Evolutionary conservation across 2,888 invertebrate species (phyloP).

Genomic region (Boloria euphrosyne): DNA sequence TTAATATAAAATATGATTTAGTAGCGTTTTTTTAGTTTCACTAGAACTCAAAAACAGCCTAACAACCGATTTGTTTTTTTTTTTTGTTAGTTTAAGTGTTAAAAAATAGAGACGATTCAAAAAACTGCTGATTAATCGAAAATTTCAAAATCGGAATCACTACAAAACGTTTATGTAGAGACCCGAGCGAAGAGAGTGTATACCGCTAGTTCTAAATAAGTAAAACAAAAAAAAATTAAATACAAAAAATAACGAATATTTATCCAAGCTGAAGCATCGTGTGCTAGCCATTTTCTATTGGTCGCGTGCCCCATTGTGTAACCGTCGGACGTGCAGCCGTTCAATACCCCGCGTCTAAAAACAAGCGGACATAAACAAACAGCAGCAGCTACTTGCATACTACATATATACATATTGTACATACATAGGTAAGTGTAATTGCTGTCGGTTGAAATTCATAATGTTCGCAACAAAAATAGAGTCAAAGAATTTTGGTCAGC

Average conservation of each 20-base stretch:
- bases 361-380: slow-evolving; percentile 37
- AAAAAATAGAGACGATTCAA: too few relatives aligned
- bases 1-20: not conserved
- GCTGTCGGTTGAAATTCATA: not conserved
- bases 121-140: too few relatives aligned
- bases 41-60: too few relatives aligned
- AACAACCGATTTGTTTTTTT: too few relatives aligned
- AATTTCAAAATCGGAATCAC: too few relatives aligned
- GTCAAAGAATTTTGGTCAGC: too few relatives aligned
- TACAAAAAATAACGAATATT: slow-evolving; percentile 7
- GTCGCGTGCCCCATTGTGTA: slow-evolving; percentile 40
- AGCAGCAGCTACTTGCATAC: slow-evolving; percentile 21
- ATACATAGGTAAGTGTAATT: not conserved
- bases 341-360: slow-evolving; percentile 40
- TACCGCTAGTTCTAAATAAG: not conserved
- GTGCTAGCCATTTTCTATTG: slow-evolving; percentile 32
- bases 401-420: not conserved
- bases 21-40: not conserved
- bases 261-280: slow-evolving; percentile 22
- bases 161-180: too few relatives aligned
- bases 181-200: too few relatives aligned
- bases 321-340: slow-evolving; percentile 30
- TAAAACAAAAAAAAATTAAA: slow-evolving; percentile 7
- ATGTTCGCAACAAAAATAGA: not conserved
- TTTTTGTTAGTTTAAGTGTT: too few relatives aligned